Base-by-base conservation (phyloP, 2,113 vertebrate species). In the Thinocorus orbignyianus region DNA sequence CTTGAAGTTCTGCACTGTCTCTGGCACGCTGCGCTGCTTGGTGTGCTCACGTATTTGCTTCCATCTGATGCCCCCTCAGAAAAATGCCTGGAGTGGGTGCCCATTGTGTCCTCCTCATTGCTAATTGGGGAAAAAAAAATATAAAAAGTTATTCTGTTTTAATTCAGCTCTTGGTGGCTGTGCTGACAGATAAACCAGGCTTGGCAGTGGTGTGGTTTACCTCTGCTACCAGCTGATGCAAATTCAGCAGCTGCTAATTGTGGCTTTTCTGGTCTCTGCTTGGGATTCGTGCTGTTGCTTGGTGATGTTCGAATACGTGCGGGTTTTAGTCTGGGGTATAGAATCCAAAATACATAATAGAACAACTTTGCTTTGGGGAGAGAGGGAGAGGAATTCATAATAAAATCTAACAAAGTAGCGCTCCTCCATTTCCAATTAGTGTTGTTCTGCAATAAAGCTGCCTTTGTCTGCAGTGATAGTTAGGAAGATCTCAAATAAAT, bases 401-500 rank as follows among this genome's bases (percentile, higher is more conserved):
- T n/a, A 31, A 11, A 22, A 8, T 71, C 77, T n/a, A 35, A 81
- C 44, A 41, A 81, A 82, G 35, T 16, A 46, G 19, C 24, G 24
- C 37, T 82, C 74, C 73, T 82, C 52, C 39, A 25, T 71, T 85
- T 91, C 81, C 62, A 77, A 5, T 91, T 77, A 82, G n/a, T 49
- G 62, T 23, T 64, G 69, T 69, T 73, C 66, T 72, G n/a, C 73
- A 71, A 58, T 73, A 58, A 70, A 81, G n/a, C 83, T 70, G 81
- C 58, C 74, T 90, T 88, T 95, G 48, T 92, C 83, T 87, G 70
- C 78, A 54, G 70, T 30, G 22, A 37, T 55, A 92, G 78, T 68
- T 65, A 55, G 66, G 58, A 94, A 74, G 79, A 94, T 94, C 51
- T 94, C 65, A 73, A 35, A 77, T 71, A 80, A 89, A 84, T 91